A percentile compares a stretch with the other conserved stretches of the same genome.
These are phyloP conservation scores for Pollimyrus isidori DNA, from an alignment of 2,113 vertebrate genomes.

Conservation along the genomic window DNA sequence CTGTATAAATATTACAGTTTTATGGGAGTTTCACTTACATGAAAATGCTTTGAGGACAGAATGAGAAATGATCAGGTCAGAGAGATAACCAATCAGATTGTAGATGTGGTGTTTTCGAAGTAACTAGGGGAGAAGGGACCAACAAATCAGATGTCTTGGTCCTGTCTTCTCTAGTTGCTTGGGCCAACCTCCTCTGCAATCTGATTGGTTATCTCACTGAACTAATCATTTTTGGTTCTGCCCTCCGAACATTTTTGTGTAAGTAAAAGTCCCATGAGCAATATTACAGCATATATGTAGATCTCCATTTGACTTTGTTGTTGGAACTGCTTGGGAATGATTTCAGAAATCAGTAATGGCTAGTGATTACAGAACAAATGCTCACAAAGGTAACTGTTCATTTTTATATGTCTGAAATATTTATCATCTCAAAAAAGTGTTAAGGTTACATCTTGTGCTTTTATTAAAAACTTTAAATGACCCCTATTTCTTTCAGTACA, in stretches of 20 bases:
- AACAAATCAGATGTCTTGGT: background rate
- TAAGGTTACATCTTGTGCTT: slow-evolving; percentile 45
- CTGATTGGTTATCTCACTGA: background rate
- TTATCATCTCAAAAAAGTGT: slow-evolving; percentile 20
- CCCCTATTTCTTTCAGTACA: slow-evolving; percentile 27
- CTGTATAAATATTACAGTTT: background rate
- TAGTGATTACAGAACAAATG: slow-evolving; percentile 14
- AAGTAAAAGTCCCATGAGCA: background rate
- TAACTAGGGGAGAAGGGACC: background rate
- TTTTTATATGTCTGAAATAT: slow-evolving; percentile 14
- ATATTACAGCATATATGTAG: background rate
- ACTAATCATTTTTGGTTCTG: background rate
- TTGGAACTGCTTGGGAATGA: slow-evolving; percentile 29
- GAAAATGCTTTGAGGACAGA: background rate
- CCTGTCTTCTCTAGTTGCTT: background rate
- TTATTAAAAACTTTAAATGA: slow-evolving; percentile 14
- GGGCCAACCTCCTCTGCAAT: background rate
- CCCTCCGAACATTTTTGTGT: background rate
- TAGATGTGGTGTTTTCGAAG: background rate
- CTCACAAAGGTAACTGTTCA: background rate
- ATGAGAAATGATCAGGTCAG: background rate
- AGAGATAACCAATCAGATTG: background rate
- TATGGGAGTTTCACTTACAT: background rate
- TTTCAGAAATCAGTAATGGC: slow-evolving; percentile 34
- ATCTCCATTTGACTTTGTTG: background rate